Evolutionary conservation across 2,888 invertebrate genomes (phyloP).

Genomic region (Bombyx huttoni): DNA sequence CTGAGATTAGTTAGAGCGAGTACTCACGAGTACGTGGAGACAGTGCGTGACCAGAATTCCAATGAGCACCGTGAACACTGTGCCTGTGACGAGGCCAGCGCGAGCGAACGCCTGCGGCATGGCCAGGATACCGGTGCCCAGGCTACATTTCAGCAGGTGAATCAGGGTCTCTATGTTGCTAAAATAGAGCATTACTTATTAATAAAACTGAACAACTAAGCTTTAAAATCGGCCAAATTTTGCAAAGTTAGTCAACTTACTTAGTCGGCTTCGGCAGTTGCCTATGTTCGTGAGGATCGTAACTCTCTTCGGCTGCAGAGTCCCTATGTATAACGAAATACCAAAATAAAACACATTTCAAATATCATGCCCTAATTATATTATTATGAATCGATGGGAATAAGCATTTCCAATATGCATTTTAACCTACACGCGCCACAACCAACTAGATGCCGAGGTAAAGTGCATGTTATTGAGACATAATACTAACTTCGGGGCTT

Average conservation of each 20-base stretch:
- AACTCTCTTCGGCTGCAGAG: constrained; percentile 48
- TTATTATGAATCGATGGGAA: too few species aligned
- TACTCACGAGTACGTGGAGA: constrained; percentile 81
- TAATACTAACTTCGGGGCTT: constrained; percentile 13
- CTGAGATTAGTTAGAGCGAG: background rate
- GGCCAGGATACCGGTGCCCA: constrained; percentile 94
- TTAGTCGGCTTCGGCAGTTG: constrained; percentile 78
- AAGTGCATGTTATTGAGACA: background rate
- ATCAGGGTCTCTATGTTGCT: constrained; percentile 87
- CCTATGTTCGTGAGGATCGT: constrained; percentile 77
- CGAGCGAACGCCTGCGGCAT: constrained; percentile 94
- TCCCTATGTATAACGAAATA: constrained; percentile 13
- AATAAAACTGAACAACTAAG: too few species aligned
- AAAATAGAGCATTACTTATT: constrained; percentile 19
- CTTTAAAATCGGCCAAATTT: too few species aligned
- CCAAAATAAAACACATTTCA: background rate
- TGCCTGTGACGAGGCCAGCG: constrained; percentile 85
- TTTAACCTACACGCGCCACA: too few species aligned
- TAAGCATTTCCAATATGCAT: too few species aligned
- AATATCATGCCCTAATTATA: too few species aligned
- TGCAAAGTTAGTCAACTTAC: constrained; percentile 56
- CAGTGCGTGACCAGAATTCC: constrained; percentile 89
- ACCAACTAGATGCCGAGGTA: background rate
- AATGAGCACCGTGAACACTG: constrained; percentile 82
- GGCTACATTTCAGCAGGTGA: constrained; percentile 89